Base-by-base conservation (phyloP, 2,113 vertebrate genomes). In the Platichthys flesus region DNA sequence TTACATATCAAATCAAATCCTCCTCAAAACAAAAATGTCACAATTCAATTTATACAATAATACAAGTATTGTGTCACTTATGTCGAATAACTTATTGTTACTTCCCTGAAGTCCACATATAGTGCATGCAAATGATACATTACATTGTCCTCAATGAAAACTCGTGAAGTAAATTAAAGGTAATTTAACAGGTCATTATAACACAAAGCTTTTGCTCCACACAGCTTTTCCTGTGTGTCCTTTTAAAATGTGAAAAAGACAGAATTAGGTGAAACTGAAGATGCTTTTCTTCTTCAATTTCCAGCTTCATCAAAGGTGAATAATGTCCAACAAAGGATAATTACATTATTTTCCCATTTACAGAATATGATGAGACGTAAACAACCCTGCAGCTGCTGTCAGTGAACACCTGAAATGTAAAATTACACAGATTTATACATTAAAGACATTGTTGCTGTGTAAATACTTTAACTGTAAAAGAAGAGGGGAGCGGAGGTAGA, bases 101-200 rank as follows among this genome's bases (percentile, higher is more conserved):
- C 63, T 71, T 88, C 84, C 84, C 87, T 87, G 74, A 89, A 81
- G 37, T 72, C 78, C 49, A 78, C 42, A 84, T 59, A 59, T 65
- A 68, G 16, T 71, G 64, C 82, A 90, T 89, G 87, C 87, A 90
- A 83, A 51, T 62, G 14, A 86, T 65, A 79, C 26, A 62, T 42
- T 5, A 55, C 24, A 55, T 57, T 26, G 31, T 74, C 56, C 58
- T 54, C 6, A 52, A 73, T 69, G 9, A 82, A 76, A 35, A 72
- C 14, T 35, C 56, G 2, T 49, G 15, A 6, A 49, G 45, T 16
- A 49, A 49, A 16, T 18, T 1, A 58, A 56, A 57, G 37, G n/a
- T 18, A 3, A 20, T 49, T 16, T 16, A 37, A 31, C 16, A 21
- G 7, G 20, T 52, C 16, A 23, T 49, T 20, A 14, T 9, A 58